These are phyloP conservation scores for Nibea albiflora DNA, from an alignment of 2,113 vertebrate genomes.

Conservation along the genomic window DNA sequence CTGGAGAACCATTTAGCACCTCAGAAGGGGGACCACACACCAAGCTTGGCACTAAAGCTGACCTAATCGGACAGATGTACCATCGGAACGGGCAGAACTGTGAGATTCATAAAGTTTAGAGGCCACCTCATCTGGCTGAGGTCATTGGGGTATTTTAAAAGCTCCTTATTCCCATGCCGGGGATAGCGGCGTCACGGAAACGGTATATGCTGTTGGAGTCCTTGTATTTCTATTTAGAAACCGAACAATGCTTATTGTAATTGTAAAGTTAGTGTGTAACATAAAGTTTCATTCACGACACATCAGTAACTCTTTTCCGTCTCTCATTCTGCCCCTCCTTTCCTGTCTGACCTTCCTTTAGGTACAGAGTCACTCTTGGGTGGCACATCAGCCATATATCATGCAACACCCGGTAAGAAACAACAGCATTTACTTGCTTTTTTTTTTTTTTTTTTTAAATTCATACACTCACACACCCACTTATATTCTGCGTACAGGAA, in stretches of 20 bases:
- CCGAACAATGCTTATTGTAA: not conserved
- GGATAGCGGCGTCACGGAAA: no score
- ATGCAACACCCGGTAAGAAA: slow-evolving; percentile 97
- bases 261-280: not conserved
- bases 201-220: not conserved
- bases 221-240: not conserved
- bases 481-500: slow-evolving; percentile 62
- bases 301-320: slow-evolving; percentile 24
- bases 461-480: not conserved
- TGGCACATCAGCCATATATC: slow-evolving; percentile 98
- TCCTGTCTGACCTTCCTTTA: slow-evolving; percentile 60
- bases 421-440: not conserved
- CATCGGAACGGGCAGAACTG: not conserved
- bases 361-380: slow-evolving; percentile 99
- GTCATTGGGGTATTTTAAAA: slow-evolving; percentile 11
- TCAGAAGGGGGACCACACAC: not conserved
- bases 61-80: not conserved
- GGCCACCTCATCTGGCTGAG: not conserved
- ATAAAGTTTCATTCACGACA: not conserved
- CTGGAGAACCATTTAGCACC: not conserved
- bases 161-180: not conserved
- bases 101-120: not conserved
- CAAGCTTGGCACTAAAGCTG: slow-evolving; percentile 7
- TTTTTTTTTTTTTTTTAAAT: not conserved
- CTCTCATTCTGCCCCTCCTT: slow-evolving; percentile 9